phyloP scores from a whole-genome alignment of 2,113 vertebrate genomes.

The Bufo gargarizans region DNA sequence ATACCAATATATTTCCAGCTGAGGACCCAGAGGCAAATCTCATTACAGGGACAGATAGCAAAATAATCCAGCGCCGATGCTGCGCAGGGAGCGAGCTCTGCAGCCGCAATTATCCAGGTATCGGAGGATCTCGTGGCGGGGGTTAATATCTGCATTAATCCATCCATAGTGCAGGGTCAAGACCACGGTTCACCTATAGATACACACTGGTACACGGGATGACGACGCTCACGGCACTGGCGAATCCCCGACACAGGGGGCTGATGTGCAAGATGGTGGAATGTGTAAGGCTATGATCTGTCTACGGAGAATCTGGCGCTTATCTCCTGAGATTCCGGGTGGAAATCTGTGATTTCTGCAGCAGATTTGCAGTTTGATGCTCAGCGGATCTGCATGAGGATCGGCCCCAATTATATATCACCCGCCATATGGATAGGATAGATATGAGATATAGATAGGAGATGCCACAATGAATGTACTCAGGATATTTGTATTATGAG shows the following conservation, averaged over 20 bases:
- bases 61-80: background rate
- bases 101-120: background rate
- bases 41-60: slow-evolving; percentile 20
- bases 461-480: too few relatives aligned
- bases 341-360: too few relatives aligned
- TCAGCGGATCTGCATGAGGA: too few relatives aligned
- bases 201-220: background rate
- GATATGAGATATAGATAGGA: too few relatives aligned
- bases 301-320: too few relatives aligned
- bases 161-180: background rate
- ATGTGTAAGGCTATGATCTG: too few relatives aligned
- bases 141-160: background rate
- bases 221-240: background rate
- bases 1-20: slow-evolving; percentile 18
- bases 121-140: background rate
- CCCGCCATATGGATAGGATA: too few relatives aligned
- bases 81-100: background rate
- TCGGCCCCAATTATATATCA: too few relatives aligned
- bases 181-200: background rate
- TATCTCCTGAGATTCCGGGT: too few relatives aligned
- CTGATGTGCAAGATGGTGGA: too few relatives aligned
- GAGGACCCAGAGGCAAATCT: slow-evolving; percentile 16
- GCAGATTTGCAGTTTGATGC: too few relatives aligned
- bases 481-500: too few relatives aligned
- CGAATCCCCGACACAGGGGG: background rate